Evolutionary conservation across 2,888 invertebrate genomes (phyloP).

Genomic region (Lasius platythorax): DNA sequence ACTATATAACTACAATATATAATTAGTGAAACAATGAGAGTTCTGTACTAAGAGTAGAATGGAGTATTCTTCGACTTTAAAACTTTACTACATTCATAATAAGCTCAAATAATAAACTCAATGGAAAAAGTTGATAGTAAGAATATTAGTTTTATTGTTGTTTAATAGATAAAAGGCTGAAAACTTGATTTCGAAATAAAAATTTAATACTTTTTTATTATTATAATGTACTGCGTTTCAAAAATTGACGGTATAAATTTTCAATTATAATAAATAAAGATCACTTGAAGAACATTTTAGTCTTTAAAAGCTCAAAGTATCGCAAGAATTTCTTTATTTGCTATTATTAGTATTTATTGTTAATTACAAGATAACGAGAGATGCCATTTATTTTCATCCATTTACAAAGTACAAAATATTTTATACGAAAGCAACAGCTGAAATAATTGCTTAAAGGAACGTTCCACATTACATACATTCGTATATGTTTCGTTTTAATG

Average conservation of each 20-base stretch:
- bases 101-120: neutral
- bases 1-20: conserved; percentile 1
- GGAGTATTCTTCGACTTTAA: neutral
- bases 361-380: neutral
- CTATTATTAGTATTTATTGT: neutral
- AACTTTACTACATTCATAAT: neutral
- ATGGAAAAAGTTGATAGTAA: neutral
- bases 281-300: neutral
- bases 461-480: neutral
- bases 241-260: neutral
- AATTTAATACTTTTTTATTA: neutral
- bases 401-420: neutral
- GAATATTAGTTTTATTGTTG: neutral
- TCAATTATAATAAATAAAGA: neutral
- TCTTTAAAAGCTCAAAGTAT: neutral
- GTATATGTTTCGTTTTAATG: neutral
- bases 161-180: no score
- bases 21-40: conserved; percentile 45
- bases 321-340: neutral
- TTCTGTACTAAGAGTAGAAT: conserved; percentile 31
- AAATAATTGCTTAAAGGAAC: neutral
- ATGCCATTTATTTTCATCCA: neutral
- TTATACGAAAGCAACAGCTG: conserved; percentile 8
- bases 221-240: neutral
- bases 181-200: neutral